Evolutionary conservation across 2,888 invertebrate species (phyloP), one percentile per base, ranked within the genome.

Genomic region (Drosophila pseudotakahashii): DNA sequence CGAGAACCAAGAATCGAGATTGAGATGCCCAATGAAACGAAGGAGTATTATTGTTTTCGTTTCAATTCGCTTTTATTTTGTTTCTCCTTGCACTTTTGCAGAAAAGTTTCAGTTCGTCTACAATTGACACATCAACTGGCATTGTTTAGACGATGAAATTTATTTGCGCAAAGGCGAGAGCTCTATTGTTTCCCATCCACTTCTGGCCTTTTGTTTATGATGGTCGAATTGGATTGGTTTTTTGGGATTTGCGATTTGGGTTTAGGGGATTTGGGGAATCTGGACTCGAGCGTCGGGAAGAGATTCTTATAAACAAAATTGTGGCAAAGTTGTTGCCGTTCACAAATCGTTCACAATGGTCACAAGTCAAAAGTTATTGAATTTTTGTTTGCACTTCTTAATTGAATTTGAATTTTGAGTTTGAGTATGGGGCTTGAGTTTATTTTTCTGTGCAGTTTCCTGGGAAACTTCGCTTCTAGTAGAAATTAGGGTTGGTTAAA

Each of bases 61-160:
- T 16, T 9, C 14, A 7, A 1, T 30, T 30, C 7, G 30, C 7
- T 30, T 26, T 26, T 6, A 2, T 26, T 26, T 6, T 26, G 26
- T 26, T 39, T 26, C 23, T 36, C 32, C n/a, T 11, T 30, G 32
- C 47, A n/a, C 19, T 34, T 55, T 45, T 34, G 39, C 50, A 36
- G 34, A 54, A 52, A 58, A 50, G 63, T 75, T 78, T 63, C 59
- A 19, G 19, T 63, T 54, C n/a, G n/a, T n/a, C 44, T 51, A 76
- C 74, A 72, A 74, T 70, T 69, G 77, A 72, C 75, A 81, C 73
- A 81, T 82, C 78, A 69, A 79, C 76, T 47, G 64, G 85, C 73
- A 85, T 77, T 85, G 88, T 85, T 84, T 79, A 79, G 77, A 75
- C 71, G 50, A 61, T 61, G 54, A 62, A 77, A 76, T 76, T 76